Evolutionary conservation across 2,797 vertebrate species (phyloP).

Genomic region (Cuculus canorus): DNA sequence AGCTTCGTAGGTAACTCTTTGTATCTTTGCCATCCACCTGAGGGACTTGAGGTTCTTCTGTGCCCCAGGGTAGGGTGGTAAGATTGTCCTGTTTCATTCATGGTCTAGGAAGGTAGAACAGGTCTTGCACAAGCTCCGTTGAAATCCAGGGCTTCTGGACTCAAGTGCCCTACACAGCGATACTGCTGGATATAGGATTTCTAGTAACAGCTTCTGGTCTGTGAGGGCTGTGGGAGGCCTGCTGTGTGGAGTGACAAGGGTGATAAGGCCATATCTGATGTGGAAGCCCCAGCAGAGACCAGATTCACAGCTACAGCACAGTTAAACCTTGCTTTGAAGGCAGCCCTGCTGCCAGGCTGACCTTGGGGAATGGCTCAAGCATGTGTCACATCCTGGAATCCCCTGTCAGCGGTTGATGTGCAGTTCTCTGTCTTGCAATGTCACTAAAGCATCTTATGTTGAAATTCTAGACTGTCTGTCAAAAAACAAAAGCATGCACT

Average conservation of each 20-base stretch:
- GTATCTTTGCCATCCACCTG: background rate
- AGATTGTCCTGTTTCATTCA: background rate
- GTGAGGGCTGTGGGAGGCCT: background rate
- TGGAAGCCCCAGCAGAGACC: background rate
- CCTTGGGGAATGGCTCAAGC: accelerated
- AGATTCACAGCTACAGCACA: background rate
- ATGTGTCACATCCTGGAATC: accelerated
- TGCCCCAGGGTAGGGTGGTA: background rate
- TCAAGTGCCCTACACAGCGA: background rate
- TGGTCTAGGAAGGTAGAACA: background rate
- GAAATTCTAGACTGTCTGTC: slow-evolving; percentile 87
- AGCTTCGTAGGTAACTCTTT: background rate
- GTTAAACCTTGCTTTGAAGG: background rate
- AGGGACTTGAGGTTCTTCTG: background rate
- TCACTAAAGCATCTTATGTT: slow-evolving; percentile 4
- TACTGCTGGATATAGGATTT: background rate
- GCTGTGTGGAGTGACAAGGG: accelerated
- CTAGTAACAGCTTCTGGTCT: background rate
- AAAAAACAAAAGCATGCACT: slow-evolving; percentile 82
- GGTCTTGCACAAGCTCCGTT: background rate
- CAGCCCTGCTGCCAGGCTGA: background rate
- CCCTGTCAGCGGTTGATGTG: accelerated
- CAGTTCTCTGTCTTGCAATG: accelerated
- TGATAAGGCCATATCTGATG: accelerated
- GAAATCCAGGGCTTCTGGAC: background rate